Percentiles rank a stretch among this genome's conserved stretches.
These are phyloP conservation scores for Meiosimyza platycephala DNA, from an alignment of 2,888 invertebrate genomes.

Conservation along the genomic window DNA sequence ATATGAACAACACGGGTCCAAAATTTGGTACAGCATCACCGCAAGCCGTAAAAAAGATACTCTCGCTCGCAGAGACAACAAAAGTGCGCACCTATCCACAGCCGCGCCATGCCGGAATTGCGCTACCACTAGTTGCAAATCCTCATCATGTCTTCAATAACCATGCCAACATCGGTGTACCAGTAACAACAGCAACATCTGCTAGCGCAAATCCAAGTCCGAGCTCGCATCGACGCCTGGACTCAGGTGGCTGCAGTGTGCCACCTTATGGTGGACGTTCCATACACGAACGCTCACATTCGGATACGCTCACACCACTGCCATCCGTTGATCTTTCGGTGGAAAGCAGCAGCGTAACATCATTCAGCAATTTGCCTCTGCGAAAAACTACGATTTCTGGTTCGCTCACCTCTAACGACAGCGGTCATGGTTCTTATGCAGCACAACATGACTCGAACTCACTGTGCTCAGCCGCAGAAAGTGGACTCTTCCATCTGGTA, in stretches of 20 bases:
- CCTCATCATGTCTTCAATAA: conserved; percentile 51
- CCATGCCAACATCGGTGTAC: conserved; percentile 39
- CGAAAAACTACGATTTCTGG: conserved; percentile 83
- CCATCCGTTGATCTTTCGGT: conserved; percentile 91
- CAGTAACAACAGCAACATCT: conserved; percentile 14
- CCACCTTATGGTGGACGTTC: conserved; percentile 68
- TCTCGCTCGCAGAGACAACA: conserved; percentile 88
- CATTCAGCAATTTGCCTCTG: conserved; percentile 88
- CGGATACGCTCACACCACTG: conserved; percentile 84
- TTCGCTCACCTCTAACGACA: conserved; percentile 92
- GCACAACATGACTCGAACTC: conserved; percentile 61
- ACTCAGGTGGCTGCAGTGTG: conserved; percentile 64
- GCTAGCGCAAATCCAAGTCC: conserved; percentile 66
- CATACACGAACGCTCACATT: conserved; percentile 90
- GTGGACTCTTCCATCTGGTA: conserved; percentile 27
- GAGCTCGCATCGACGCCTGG: conserved; percentile 72
- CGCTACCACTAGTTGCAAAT: conserved; percentile 70
- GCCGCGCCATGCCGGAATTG: conserved; percentile 74
- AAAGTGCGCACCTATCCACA: conserved; percentile 87
- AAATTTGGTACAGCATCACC: conserved; percentile 90
- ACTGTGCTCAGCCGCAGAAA: conserved; percentile 19
- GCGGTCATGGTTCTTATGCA: conserved; percentile 85
- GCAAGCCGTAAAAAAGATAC: conserved; percentile 94
- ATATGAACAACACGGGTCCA: conserved; percentile 67
- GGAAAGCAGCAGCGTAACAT: conserved; percentile 95